These are phyloP conservation scores for Arion vulgaris DNA, from an alignment of 1,140 invertebrate genomes.

Conservation along the genomic window DNA sequence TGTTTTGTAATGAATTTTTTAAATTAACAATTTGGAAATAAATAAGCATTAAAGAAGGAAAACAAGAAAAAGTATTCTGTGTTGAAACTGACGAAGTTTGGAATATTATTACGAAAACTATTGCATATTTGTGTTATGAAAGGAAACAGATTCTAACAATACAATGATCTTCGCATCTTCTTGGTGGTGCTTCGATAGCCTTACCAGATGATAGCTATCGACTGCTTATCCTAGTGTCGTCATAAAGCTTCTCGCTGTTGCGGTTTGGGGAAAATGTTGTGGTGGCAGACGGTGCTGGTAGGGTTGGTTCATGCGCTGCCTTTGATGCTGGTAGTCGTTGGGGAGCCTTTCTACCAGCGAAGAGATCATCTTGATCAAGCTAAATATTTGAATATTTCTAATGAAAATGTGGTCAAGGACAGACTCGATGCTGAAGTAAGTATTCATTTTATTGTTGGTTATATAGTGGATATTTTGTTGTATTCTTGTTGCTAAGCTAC, in stretches of 20 bases:
- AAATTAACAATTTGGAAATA: no score
- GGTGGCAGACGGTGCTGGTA: constrained; percentile 22
- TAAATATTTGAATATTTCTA: constrained; percentile 36
- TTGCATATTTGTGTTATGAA: no score
- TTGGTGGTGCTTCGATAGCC: neutral
- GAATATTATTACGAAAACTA: no score
- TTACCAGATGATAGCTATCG: neutral
- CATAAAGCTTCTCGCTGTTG: constrained; percentile 2
- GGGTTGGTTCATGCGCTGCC: constrained; percentile 34
- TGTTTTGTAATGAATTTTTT: no score
- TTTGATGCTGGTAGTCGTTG: constrained; percentile 32
- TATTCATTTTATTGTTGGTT: no score
- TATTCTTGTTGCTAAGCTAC: no score
- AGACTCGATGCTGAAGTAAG: constrained; percentile 16
- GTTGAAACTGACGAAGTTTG: no score
- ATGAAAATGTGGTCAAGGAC: constrained; percentile 24
- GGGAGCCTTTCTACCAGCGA: constrained; percentile 48
- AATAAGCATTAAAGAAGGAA: no score
- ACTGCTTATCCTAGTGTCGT: neutral
- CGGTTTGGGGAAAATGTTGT: constrained; percentile 20
- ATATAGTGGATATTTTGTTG: no score
- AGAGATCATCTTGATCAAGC: constrained; percentile 47
- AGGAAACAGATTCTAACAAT: no score
- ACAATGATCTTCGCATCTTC: no score
- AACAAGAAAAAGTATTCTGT: no score